These are phyloP conservation scores for Eurosta solidaginis DNA, from an alignment of 1,140 invertebrate genomes.

Conservation along the genomic window DNA sequence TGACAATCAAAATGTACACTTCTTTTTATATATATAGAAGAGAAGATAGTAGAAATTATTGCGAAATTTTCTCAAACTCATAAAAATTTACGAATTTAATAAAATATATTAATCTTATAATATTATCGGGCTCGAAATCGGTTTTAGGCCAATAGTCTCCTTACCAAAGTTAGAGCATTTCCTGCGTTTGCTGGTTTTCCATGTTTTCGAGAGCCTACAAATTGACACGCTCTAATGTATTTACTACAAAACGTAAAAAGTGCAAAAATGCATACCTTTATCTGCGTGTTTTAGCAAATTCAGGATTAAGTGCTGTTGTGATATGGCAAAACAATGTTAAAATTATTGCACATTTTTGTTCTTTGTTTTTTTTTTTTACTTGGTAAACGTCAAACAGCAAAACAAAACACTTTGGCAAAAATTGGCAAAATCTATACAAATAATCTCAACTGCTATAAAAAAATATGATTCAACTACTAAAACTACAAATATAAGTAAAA, in stretches of 20 bases:
- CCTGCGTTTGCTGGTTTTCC: too few species aligned
- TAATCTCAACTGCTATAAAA: neutral
- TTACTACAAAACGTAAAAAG: neutral
- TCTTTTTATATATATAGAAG: too few species aligned
- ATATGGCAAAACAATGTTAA: neutral
- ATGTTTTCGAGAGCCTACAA: too few species aligned
- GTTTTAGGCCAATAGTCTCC: too few species aligned
- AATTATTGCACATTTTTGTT: neutral
- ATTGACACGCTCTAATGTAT: neutral
- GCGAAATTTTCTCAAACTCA: too few species aligned
- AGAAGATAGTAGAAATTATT: too few species aligned
- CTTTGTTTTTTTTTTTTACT: neutral
- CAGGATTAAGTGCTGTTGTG: neutral
- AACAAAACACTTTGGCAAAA: neutral
- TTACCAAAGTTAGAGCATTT: too few species aligned
- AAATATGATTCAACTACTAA: too few species aligned
- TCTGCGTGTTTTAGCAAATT: neutral
- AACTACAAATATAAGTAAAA: neutral
- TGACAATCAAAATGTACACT: too few species aligned
- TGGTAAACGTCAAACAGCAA: neutral
- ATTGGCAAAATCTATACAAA: neutral
- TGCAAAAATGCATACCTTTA: neutral
- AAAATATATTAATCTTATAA: too few species aligned
- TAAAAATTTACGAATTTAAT: too few species aligned
- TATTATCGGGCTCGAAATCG: too few species aligned